Evolutionary conservation across 23 tunicate genomes (phyloP).

Genomic region (Phallusia fumigata): DNA sequence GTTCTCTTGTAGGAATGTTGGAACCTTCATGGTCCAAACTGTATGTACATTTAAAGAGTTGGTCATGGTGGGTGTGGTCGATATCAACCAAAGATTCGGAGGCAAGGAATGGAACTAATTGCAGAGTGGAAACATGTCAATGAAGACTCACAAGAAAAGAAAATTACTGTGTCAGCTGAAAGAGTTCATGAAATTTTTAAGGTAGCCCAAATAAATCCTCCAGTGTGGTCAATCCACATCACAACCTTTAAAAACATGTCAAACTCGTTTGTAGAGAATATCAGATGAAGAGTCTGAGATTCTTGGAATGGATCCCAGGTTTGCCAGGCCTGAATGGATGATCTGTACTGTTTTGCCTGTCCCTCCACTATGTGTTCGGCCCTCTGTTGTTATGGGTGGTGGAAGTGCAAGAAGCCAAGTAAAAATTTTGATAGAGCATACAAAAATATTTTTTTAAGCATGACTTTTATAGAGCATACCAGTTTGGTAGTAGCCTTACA

Average conservation of each 20-base stretch:
- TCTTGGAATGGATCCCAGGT: conserved; percentile 95
- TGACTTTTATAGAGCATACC: too few species aligned
- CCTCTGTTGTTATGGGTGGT: conserved; percentile 99
- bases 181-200: conserved; percentile 95
- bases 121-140: conserved; percentile 98
- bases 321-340: conserved; percentile 99
- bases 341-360: conserved; percentile 94
- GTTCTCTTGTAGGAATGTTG: background rate
- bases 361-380: conserved; percentile 98
- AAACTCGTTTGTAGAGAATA: conserved; percentile 48
- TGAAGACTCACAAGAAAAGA: conserved; percentile 97
- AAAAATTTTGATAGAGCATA: background rate
- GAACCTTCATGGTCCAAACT: background rate
- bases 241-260: background rate
- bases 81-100: conserved; percentile 82
- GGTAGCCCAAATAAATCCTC: conserved; percentile 19
- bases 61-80: conserved; percentile 99
- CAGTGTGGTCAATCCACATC: too few species aligned
- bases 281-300: conserved; percentile 98
- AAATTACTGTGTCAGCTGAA: conserved; percentile 93
- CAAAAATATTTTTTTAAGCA: too few species aligned
- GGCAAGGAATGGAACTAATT: conserved; percentile 79
- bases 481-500: background rate
- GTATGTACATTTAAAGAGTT: conserved; percentile 30
- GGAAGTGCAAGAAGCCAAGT: conserved; percentile 95